A percentile compares a stretch with the other conserved stretches of the same genome.
Conservation (phyloP, 1,140 invertebrate genomes). For the Drosophila azteca region DNA sequence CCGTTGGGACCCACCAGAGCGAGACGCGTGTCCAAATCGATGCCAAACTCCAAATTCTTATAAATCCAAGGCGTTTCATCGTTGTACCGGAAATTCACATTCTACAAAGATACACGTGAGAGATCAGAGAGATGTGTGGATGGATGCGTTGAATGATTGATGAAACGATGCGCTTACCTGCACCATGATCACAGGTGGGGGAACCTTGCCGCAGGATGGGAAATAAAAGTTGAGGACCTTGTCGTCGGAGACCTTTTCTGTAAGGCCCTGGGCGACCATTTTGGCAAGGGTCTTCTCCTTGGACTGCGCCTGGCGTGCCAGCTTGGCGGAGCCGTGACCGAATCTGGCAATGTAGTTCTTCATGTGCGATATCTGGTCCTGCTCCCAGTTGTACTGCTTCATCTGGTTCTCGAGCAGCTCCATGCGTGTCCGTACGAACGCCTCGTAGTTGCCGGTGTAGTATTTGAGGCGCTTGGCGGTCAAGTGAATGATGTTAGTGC, state of each 20-base stretch:
- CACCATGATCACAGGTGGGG: conserved; percentile 99
- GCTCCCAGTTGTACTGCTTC: conserved; percentile 99
- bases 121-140: no score
- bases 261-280: conserved; percentile 98
- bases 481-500: conserved; percentile 99
- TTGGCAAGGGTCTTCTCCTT: conserved; percentile 99
- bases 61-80: conserved; percentile 96
- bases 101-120: conserved; percentile 78
- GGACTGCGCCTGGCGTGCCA: conserved; percentile 98
- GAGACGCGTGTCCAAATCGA: conserved; percentile 98
- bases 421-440: conserved; percentile 95
- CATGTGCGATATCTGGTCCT: conserved; percentile 99
- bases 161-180: conserved; percentile 85
- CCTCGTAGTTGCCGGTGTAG: conserved; percentile 98
- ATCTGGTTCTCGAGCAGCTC: conserved; percentile 99
- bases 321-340: conserved; percentile 99
- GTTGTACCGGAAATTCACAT: conserved; percentile 97
- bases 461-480: conserved; percentile 97
- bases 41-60: conserved; percentile 98
- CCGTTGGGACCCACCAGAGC: conserved; percentile 99
- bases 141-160: background rate
- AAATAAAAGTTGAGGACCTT: conserved; percentile 98
- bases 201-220: conserved; percentile 97
- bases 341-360: conserved; percentile 99
- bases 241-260: conserved; percentile 96